Evolutionary conservation across 37 sponge, comb jelly and placozoan species (phyloP), one percentile per base, ranked within the genome.

Genomic region (Halichondria panicea): DNA sequence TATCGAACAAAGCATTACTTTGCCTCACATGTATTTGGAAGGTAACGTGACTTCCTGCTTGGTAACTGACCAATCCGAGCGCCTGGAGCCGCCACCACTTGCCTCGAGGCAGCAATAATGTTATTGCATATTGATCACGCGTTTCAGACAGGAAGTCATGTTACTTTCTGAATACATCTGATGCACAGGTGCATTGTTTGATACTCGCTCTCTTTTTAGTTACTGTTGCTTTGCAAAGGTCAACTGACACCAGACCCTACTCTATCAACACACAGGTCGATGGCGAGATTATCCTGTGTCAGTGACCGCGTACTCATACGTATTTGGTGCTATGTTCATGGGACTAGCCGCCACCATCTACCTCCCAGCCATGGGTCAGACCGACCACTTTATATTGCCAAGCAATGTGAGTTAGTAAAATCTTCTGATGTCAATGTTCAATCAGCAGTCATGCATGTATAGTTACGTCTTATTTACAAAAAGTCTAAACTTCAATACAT

Each of bases 321-420:
- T 83, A 18, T 88, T 91, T 72, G 95, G 95, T 28, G 71, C 92
- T 25, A 8, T 95, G 12, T 81, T 68, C 66, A 91, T 95, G 76
- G 82, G 89, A 21, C 43, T 95, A 4, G 52, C 76, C 34, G 63
- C 83, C 12, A 28, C 85, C 19, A 57, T 88, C 58, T 87, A 87
- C 81, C 70, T 40, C 59, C 44, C 42, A 1, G 44, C 48, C 21
- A 38, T 35, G 30, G 56, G 41, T 0, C 68, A 70, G 31, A 44
- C 68, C 8, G 55, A 62, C 19, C 65, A 57, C 25, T 90, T 70
- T 71, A 56, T 28, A 7, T 40, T 90, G 4, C 91, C 85, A 12
- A 19, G 25, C 32, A 55, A 68, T 32, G 91, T 91, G 50, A 46
- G 82, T 42, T n/a, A 37, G 32, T 36, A 43, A 5, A 68, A 27